phyloP scores from a whole-genome alignment of 2,797 vertebrate species.

The Choloepus didactylus region DNA sequence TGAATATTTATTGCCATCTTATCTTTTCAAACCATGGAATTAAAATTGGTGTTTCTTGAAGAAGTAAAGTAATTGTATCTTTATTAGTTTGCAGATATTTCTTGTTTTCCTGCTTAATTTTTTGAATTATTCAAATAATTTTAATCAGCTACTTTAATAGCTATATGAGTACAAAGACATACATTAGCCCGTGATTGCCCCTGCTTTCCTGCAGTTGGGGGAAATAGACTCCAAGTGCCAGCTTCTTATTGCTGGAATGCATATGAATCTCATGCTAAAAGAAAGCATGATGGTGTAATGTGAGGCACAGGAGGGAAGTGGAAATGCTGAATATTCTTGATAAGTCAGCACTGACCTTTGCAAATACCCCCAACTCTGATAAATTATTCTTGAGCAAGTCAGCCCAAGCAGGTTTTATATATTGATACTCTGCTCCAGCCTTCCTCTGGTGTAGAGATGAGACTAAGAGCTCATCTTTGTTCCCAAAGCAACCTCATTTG shows the following conservation, averaged over 20 bases:
- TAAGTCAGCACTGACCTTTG: constrained; percentile 9
- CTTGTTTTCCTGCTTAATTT: constrained; percentile 74
- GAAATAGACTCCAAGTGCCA: constrained; percentile 37
- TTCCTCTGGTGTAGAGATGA: neutral
- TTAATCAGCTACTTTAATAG: constrained; percentile 77
- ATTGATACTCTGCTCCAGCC: neutral
- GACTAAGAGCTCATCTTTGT: neutral
- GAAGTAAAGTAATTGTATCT: constrained; percentile 80
- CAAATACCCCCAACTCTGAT: constrained; percentile 17
- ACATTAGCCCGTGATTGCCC: neutral
- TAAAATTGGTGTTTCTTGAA: constrained; percentile 76
- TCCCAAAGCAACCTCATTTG: neutral
- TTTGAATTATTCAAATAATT: constrained; percentile 79
- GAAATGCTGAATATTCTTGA: constrained; percentile 6
- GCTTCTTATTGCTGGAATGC: constrained; percentile 50
- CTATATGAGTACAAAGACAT: constrained; percentile 70
- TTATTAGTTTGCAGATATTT: constrained; percentile 77
- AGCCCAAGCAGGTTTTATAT: neutral
- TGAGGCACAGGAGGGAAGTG: neutral
- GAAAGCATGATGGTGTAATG: neutral
- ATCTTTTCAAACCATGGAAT: constrained; percentile 77
- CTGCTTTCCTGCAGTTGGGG: neutral
- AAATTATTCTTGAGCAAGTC: neutral
- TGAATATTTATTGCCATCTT: constrained; percentile 83
- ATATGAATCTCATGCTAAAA: neutral